A percentile compares a stretch with the other conserved stretches of the same genome.
These are phyloP conservation scores for Antitype chi DNA, from an alignment of 2,888 invertebrate species.

Conservation along the genomic window DNA sequence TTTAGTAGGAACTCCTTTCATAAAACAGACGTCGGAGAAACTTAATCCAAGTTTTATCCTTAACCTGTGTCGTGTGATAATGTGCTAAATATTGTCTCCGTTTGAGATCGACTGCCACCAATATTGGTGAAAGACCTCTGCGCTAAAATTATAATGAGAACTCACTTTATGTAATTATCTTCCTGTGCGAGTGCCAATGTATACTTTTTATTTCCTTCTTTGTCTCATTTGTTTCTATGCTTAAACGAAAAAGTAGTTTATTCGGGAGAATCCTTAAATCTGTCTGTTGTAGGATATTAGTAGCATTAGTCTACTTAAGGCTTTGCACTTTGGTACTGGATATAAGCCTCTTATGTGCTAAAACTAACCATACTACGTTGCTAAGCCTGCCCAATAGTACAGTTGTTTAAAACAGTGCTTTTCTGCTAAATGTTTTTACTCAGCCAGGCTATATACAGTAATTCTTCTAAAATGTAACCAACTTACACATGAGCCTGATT, in stretches of 20 bases:
- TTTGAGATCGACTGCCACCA: neutral
- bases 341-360: constrained; percentile 14
- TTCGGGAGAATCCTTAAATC: constrained; percentile 4
- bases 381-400: neutral
- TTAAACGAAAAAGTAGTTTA: constrained; percentile 3
- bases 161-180: neutral
- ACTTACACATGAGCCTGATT: constrained; percentile 1
- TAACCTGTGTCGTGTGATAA: constrained; percentile 3
- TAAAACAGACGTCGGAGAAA: constrained; percentile 8
- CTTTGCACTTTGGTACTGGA: neutral
- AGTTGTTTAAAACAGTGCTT: neutral
- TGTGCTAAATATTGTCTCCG: neutral
- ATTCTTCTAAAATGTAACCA: neutral
- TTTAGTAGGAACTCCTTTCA: constrained; percentile 13
- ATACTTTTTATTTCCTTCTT: neutral
- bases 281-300: constrained; percentile 8
- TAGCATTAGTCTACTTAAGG: constrained; percentile 2
- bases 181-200: neutral
- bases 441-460: neutral
- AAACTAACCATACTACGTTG: constrained; percentile 5
- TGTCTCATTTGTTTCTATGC: neutral
- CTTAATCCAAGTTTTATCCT: constrained; percentile 12
- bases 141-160: neutral
- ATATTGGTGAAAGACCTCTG: neutral
- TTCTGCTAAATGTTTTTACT: neutral